Evolutionary conservation across 2,113 vertebrate genomes (phyloP), one percentile per base, ranked within the genome.

Genomic region (Grammomys dolichurus): DNA sequence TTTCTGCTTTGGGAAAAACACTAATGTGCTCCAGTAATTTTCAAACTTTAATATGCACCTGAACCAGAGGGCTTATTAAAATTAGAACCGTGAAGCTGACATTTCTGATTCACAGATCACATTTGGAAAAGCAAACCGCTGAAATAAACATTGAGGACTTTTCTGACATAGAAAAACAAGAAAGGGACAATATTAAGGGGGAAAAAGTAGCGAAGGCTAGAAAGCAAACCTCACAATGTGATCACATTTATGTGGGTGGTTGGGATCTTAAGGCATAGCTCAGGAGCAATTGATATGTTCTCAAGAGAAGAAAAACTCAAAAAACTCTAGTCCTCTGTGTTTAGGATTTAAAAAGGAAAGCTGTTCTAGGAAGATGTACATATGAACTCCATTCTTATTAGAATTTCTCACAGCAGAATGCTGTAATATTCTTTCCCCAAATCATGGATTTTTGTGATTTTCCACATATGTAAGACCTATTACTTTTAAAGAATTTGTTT

Each of bases 381-480:
- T 31, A 77, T 4, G 33, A 13, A 93, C 80, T 78, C 73, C 9
- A 14, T 58, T 90, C 26, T 24, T 96, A 80, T 96, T 87, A 63
- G 46, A 48, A 75, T 28, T 36, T 22, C 8, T 0, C 1, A 11
- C n/a, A 76, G 11, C 8, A 94, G 20, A 93, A 46, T 92, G 6
- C 82, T 89, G 5, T 31, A 76, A 31, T 85, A 70, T 14, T 76
- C 20, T 94, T 90, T 75, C 7, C 51, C 17, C 19, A 73, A 95
- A 95, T 90, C 60, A 73, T 90, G 76, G 93, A 87, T 81, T 82
- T 73, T 58, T 54, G 28, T 96, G 67, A 91, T 9, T 96, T 96
- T 90, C 36, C 75, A 54, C 56, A 92, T 77, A 2, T 81, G 22
- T 12, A 96, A 92, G 75, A 60, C 63, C 28, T 28, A 93, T 22